Evolutionary conservation across 2,113 vertebrate species (phyloP).

Genomic region (Protobothrops mucrosquamatus): DNA sequence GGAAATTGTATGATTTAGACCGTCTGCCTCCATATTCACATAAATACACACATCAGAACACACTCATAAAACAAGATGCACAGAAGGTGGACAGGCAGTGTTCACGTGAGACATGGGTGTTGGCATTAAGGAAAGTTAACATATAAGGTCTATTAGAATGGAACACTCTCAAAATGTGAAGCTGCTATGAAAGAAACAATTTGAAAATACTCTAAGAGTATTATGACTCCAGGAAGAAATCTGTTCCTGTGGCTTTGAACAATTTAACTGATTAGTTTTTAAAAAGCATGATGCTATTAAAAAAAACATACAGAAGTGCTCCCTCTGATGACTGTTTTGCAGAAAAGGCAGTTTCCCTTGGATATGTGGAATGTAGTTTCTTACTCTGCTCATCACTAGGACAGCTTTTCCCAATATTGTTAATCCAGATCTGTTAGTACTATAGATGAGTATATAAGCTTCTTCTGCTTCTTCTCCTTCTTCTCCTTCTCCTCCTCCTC

Average conservation of each 20-base stretch:
- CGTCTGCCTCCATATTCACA: background rate
- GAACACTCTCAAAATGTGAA: background rate
- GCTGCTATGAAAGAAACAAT: background rate
- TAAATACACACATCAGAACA: background rate
- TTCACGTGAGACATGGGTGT: background rate
- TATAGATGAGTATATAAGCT: background rate
- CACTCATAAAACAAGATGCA: background rate
- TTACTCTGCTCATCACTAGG: background rate
- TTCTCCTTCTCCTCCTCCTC: too few relatives aligned
- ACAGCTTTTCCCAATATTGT: background rate
- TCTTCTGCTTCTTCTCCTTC: too few relatives aligned
- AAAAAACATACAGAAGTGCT: background rate
- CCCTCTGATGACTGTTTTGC: slow-evolving; percentile 25
- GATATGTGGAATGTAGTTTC: background rate
- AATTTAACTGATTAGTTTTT: slow-evolving; percentile 29
- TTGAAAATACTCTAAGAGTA: slow-evolving; percentile 5
- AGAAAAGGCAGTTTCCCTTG: background rate
- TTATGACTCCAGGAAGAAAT: slow-evolving; percentile 6
- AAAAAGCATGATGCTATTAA: background rate
- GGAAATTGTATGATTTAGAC: background rate
- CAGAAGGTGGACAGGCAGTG: background rate
- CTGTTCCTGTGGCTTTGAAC: slow-evolving; percentile 18
- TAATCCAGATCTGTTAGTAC: background rate
- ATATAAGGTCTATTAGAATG: background rate
- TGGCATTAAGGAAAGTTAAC: background rate